A percentile compares a stretch with the other conserved stretches of the same genome.
Evolutionary conservation across 2,797 vertebrate species (phyloP).

Genomic region (Adelosebastes latens): DNA sequence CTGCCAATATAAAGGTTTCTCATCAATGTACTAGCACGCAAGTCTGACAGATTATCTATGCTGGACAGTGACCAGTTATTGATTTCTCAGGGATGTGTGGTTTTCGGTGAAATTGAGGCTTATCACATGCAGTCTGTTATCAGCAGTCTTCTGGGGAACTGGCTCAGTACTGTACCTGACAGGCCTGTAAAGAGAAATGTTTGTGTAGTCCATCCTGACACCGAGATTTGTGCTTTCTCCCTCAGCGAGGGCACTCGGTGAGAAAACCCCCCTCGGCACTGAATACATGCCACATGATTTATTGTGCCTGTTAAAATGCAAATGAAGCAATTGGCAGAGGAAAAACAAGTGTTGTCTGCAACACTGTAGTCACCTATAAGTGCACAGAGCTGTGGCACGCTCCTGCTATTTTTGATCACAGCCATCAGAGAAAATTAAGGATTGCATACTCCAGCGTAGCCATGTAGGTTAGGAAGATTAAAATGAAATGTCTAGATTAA

Average conservation of each 20-base stretch:
- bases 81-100: slow-evolving; percentile 25
- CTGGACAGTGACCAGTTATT: slow-evolving; percentile 28
- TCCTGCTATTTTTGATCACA: slow-evolving; percentile 28
- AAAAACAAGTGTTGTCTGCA: slow-evolving; percentile 62
- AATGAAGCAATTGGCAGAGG: slow-evolving; percentile 60
- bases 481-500: slow-evolving; percentile 25
- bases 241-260: slow-evolving; percentile 29
- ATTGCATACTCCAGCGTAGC: not conserved
- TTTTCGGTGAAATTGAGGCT: slow-evolving; percentile 41
- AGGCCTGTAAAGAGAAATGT: slow-evolving; percentile 45
- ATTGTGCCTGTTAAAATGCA: slow-evolving; percentile 82
- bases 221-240: slow-evolving; percentile 48
- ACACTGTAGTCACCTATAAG: slow-evolving; percentile 37
- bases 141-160: slow-evolving; percentile 18
- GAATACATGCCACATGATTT: slow-evolving; percentile 73
- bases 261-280: slow-evolving; percentile 17
- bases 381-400: not conserved
- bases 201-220: slow-evolving; percentile 55
- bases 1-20: not conserved
- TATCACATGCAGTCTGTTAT: slow-evolving; percentile 45
- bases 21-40: not conserved
- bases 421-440: slow-evolving; percentile 35
- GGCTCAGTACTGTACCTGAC: slow-evolving; percentile 54
- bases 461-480: not conserved
- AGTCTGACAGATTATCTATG: not conserved